Conservation (phyloP, 2,797 vertebrate species). For the Danio albolineatus region DNA sequence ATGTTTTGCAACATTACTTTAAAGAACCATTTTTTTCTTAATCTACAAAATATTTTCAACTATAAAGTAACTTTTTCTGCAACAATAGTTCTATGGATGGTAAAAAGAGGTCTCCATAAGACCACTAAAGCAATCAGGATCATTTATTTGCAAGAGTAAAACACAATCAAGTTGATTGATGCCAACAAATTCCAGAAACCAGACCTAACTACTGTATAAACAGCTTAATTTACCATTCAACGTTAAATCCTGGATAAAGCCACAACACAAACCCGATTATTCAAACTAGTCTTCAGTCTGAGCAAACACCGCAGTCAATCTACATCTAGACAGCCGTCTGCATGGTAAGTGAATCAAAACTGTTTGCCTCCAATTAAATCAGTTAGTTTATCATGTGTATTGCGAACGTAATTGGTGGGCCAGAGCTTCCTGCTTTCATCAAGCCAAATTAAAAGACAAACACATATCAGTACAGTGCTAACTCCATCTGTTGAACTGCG, state of each 20-base stretch:
- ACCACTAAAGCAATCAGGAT: too few species aligned
- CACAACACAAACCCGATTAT: slow-evolving; percentile 9
- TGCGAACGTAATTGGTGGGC: slow-evolving; percentile 51
- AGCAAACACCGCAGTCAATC: slow-evolving; percentile 9
- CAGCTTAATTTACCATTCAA: not conserved
- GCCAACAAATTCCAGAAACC: not conserved
- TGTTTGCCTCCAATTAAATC: slow-evolving; percentile 50
- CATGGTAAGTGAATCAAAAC: slow-evolving; percentile 42
- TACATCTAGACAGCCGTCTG: slow-evolving; percentile 6
- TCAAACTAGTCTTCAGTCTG: slow-evolving; percentile 20
- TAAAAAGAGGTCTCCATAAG: too few species aligned
- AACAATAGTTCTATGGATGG: too few species aligned
- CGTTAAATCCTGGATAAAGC: not conserved
- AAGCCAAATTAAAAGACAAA: slow-evolving; percentile 61
- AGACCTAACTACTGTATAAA: not conserved
- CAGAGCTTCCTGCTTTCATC: slow-evolving; percentile 58
- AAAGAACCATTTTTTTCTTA: too few species aligned
- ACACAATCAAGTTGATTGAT: not conserved
- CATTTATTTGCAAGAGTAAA: too few species aligned
- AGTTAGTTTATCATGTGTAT: slow-evolving; percentile 58
- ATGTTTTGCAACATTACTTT: too few species aligned
- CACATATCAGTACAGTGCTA: slow-evolving; percentile 54
- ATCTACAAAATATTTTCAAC: too few species aligned
- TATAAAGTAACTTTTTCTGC: too few species aligned
- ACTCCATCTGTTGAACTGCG: slow-evolving; percentile 59